Evolutionary conservation across 2,113 vertebrate species (phyloP).

Genomic region (Triplophysa siluroides): DNA sequence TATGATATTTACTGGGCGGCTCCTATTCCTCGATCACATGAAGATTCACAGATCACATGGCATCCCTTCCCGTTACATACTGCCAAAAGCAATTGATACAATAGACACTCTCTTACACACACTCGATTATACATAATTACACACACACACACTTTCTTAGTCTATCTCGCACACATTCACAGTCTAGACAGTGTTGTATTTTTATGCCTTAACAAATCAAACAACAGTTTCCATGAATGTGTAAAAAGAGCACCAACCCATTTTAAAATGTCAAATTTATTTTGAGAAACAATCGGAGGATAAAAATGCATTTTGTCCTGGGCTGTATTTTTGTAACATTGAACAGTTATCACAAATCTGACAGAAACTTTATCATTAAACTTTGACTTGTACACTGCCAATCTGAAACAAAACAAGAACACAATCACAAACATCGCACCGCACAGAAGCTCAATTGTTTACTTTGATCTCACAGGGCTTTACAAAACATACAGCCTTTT

Average conservation of each 20-base stretch:
- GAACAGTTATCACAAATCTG: conserved; percentile 35
- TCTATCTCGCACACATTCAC: neutral
- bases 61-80: conserved; percentile 52
- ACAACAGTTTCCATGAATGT: neutral
- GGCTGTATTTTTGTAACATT: conserved; percentile 34
- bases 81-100: conserved; percentile 46
- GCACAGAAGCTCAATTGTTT: conserved; percentile 31
- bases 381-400: conserved; percentile 19
- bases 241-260: neutral
- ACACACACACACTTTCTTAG: neutral
- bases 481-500: neutral
- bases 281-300: conserved; percentile 38
- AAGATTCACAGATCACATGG: conserved; percentile 75
- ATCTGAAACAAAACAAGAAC: conserved; percentile 13
- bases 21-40: conserved; percentile 77
- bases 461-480: conserved; percentile 26
- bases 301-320: conserved; percentile 28
- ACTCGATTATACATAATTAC: too few relatives aligned
- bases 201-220: neutral
- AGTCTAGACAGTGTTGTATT: too few relatives aligned
- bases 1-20: conserved; percentile 62
- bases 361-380: conserved; percentile 13
- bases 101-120: conserved; percentile 29
- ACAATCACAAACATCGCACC: conserved; percentile 24
- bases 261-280: conserved; percentile 49